Percentiles rank a stretch among this genome's conserved stretches.
phyloP scores from a whole-genome alignment of 2,113 vertebrate species.

The Forbesichthys papilliferus region DNA sequence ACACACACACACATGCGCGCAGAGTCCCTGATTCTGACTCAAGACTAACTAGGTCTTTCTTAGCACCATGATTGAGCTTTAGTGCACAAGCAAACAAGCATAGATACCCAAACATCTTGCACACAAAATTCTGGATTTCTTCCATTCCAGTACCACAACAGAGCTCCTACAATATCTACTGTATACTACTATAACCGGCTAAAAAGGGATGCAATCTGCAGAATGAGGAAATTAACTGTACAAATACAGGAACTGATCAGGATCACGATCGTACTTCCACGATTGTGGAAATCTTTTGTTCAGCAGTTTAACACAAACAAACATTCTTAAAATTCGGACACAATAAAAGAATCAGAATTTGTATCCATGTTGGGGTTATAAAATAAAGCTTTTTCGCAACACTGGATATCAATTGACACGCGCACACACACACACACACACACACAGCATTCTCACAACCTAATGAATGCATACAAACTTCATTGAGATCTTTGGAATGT shows the following conservation, averaged over 20 bases:
- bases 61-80: constrained; percentile 74
- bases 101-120: constrained; percentile 5
- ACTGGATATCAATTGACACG: constrained; percentile 30
- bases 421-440: constrained; percentile 18
- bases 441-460: not conserved
- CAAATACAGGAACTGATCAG: constrained; percentile 25
- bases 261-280: not conserved
- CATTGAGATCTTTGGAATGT: constrained; percentile 74
- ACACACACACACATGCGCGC: constrained; percentile 6
- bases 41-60: constrained; percentile 61
- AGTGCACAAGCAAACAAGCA: constrained; percentile 55
- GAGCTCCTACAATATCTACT: constrained; percentile 7
- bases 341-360: constrained; percentile 27
- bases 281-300: constrained; percentile 25
- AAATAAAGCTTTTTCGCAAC: constrained; percentile 64
- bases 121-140: constrained; percentile 10
- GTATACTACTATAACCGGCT: constrained; percentile 2
- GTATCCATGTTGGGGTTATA: constrained; percentile 35
- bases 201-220: constrained; percentile 3
- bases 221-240: constrained; percentile 13
- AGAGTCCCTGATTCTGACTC: constrained; percentile 76
- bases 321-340: constrained; percentile 10
- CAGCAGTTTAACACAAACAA: constrained; percentile 31
- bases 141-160: constrained; percentile 2
- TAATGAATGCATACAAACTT: not conserved